Conservation (phyloP, 2,797 vertebrate genomes). For the Micromesistius poutassou region DNA sequence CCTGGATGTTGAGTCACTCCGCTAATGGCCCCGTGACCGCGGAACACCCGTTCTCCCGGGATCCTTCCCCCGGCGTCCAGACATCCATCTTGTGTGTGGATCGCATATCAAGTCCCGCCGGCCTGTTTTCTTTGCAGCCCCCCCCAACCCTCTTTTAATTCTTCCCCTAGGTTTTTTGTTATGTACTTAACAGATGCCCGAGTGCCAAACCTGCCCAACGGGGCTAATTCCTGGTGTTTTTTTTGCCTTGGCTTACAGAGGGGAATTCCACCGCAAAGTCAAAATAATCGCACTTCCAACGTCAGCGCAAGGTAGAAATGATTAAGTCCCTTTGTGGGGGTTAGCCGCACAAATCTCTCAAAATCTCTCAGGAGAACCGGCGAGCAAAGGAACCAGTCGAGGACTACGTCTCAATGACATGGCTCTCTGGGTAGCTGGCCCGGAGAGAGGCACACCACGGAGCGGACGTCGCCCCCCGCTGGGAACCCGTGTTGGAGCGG, state of each 20-base stretch:
- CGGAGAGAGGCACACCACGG: too few relatives aligned
- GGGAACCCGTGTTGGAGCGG: too few relatives aligned
- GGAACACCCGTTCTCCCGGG: conserved; percentile 52
- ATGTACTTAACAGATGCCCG: conserved; percentile 69
- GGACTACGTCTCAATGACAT: too few relatives aligned
- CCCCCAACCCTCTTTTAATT: conserved; percentile 25
- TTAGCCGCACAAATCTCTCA: not conserved
- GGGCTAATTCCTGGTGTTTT: conserved; percentile 53
- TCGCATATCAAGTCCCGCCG: conserved; percentile 64
- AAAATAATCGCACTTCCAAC: not conserved
- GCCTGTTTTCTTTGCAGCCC: conserved; percentile 52
- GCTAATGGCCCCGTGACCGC: conserved; percentile 32
- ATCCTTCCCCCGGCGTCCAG: conserved; percentile 45
- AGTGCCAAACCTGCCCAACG: conserved; percentile 48
- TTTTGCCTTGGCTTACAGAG: not conserved
- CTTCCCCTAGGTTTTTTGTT: conserved; percentile 34
- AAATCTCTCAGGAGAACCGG: too few relatives aligned
- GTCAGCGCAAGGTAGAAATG: not conserved
- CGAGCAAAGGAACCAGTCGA: too few relatives aligned
- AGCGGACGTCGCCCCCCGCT: too few relatives aligned
- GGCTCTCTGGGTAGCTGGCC: too few relatives aligned
- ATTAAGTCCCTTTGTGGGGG: not conserved
- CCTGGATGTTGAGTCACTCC: not conserved
- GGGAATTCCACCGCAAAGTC: not conserved
- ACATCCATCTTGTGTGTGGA: conserved; percentile 27